Evolutionary conservation across 1,140 invertebrate genomes (phyloP).

Genomic region (Eriosoma lanigerum): DNA sequence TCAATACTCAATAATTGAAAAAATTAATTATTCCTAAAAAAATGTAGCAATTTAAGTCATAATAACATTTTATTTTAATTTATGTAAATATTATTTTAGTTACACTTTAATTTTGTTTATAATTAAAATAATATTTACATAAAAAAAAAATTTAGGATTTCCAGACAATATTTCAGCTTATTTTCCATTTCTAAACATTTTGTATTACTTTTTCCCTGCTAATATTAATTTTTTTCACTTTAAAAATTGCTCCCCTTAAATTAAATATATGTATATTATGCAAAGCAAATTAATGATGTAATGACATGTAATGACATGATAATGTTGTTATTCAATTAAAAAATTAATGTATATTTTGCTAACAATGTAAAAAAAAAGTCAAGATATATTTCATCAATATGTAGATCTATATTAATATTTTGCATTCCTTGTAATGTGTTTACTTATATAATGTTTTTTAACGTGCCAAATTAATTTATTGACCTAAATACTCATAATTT

Average conservation of each 20-base stretch:
- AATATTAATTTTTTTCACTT: background rate
- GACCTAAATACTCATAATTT: background rate
- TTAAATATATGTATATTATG: background rate
- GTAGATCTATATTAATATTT: background rate
- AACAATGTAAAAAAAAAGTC: background rate
- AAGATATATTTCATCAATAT: no score
- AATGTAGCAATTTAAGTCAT: constrained; percentile 16
- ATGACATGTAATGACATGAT: no score
- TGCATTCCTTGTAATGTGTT: background rate
- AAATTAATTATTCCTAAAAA: constrained; percentile 23
- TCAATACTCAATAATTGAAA: background rate
- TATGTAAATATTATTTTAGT: constrained; percentile 4
- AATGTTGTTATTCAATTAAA: background rate
- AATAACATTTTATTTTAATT: background rate
- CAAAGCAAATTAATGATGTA: background rate
- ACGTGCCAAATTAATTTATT: constrained; percentile 36
- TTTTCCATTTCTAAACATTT: constrained; percentile 2
- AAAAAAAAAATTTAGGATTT: background rate
- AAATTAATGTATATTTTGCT: constrained; percentile 6
- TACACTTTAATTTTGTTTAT: background rate
- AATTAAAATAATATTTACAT: constrained; percentile 15
- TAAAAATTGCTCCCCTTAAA: background rate
- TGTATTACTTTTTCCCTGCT: background rate
- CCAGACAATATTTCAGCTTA: background rate
- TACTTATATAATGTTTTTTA: background rate